phyloP scores from a whole-genome alignment of 2,888 invertebrate genomes.

The Mythimna lalbum region DNA sequence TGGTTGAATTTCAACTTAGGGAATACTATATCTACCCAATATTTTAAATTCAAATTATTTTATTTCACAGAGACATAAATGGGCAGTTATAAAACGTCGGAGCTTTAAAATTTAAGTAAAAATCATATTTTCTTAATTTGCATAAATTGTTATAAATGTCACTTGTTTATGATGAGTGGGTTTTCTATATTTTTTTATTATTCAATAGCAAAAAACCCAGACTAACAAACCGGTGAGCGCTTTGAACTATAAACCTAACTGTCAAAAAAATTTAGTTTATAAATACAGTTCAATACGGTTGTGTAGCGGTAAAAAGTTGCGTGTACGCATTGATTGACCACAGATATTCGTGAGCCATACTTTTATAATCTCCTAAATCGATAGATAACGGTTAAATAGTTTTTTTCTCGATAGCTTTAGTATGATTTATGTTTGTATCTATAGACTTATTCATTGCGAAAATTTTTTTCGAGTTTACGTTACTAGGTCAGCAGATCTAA shows the following conservation, averaged over 20 bases:
- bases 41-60: too few species aligned
- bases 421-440: neutral
- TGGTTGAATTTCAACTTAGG: too few species aligned
- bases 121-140: too few species aligned
- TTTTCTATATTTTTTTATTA: too few species aligned
- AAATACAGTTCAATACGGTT: constrained; percentile 22
- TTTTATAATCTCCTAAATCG: constrained; percentile 1
- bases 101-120: too few species aligned
- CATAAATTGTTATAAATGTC: too few species aligned
- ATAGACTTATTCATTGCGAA: neutral
- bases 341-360: constrained; percentile 9
- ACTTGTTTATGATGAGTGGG: too few species aligned
- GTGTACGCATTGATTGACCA: constrained; percentile 29
- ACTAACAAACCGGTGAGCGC: constrained; percentile 1
- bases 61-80: too few species aligned
- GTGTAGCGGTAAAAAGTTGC: constrained; percentile 43
- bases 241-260: neutral
- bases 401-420: neutral
- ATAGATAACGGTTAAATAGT: constrained; percentile 6
- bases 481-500: neutral
- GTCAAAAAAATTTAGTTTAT: constrained; percentile 1
- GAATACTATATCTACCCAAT: too few species aligned
- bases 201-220: neutral
- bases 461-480: neutral
- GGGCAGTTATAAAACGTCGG: too few species aligned